These are phyloP conservation scores for Diorhabda carinulata DNA, from an alignment of 1,140 invertebrate genomes.

Conservation along the genomic window DNA sequence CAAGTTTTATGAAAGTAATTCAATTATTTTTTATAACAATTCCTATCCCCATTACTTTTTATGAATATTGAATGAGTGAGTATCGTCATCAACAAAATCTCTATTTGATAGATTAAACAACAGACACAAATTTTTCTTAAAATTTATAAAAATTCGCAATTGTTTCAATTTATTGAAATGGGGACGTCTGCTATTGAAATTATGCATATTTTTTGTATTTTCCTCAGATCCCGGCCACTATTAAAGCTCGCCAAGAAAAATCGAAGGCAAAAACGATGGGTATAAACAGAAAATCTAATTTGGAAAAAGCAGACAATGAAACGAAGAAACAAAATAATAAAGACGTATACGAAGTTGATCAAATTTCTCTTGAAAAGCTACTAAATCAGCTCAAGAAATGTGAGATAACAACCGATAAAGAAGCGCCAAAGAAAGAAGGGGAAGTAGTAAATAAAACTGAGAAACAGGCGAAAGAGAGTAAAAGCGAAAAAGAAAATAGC, in stretches of 20 bases:
- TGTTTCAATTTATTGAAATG: too few relatives aligned
- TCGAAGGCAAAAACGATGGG: neutral
- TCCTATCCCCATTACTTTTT: too few relatives aligned
- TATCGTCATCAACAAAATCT: too few relatives aligned
- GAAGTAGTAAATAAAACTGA: constrained; percentile 1
- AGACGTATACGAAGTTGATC: neutral
- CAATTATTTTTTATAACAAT: too few relatives aligned
- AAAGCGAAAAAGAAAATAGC: neutral
- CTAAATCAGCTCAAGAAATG: constrained; percentile 31
- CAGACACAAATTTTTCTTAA: too few relatives aligned
- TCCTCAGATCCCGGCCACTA: constrained; percentile 19
- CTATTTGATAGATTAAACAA: too few relatives aligned
- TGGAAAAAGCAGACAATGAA: neutral
- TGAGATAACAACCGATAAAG: constrained; percentile 13
- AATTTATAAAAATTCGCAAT: too few relatives aligned
- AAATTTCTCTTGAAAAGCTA: constrained; percentile 28
- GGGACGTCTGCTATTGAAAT: too few relatives aligned
- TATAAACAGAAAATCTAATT: neutral
- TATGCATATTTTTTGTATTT: neutral
- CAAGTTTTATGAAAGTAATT: too few relatives aligned
- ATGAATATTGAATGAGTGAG: too few relatives aligned
- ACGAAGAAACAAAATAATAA: neutral
- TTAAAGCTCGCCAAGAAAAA: constrained; percentile 23
- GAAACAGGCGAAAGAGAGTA: neutral
- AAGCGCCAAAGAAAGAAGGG: neutral